These are phyloP conservation scores for Takifugu flavidus DNA, from an alignment of 2,113 vertebrate species.

Conservation along the genomic window DNA sequence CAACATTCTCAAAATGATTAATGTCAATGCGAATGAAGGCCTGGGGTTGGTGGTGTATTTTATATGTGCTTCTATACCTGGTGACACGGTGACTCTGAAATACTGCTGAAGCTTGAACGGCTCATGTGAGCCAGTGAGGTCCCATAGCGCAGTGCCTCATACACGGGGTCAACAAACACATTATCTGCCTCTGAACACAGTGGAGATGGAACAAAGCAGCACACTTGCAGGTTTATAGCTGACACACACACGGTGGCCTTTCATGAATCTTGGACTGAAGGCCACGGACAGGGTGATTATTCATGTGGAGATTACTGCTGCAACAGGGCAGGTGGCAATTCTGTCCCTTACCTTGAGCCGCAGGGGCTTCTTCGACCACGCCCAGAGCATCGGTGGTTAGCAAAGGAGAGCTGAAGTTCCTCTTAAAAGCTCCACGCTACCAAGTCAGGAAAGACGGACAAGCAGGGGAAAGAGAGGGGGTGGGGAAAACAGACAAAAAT, in stretches of 20 bases:
- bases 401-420: constrained; percentile 90
- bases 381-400: constrained; percentile 77
- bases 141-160: constrained; percentile 87
- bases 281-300: constrained; percentile 24
- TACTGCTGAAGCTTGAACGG: constrained; percentile 82
- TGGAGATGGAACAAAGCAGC: constrained; percentile 14
- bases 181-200: constrained; percentile 58
- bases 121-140: constrained; percentile 87
- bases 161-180: constrained; percentile 80
- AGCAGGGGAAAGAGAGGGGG: neutral
- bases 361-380: constrained; percentile 75
- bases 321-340: constrained; percentile 11
- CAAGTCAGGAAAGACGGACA: neutral
- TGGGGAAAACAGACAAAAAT: constrained; percentile 5
- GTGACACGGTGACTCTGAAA: constrained; percentile 81
- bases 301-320: constrained; percentile 19
- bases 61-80: constrained; percentile 50
- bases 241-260: constrained; percentile 4
- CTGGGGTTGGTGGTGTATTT: constrained; percentile 8
- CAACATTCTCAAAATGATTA: constrained; percentile 3
- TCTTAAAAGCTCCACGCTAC: constrained; percentile 82
- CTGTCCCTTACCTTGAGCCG: constrained; percentile 68
- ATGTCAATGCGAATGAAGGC: constrained; percentile 8
- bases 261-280: constrained; percentile 18
- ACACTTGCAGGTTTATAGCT: constrained; percentile 21